Evolutionary conservation across 2,888 invertebrate species (phyloP).

Genomic region (Chorisops tibialis): DNA sequence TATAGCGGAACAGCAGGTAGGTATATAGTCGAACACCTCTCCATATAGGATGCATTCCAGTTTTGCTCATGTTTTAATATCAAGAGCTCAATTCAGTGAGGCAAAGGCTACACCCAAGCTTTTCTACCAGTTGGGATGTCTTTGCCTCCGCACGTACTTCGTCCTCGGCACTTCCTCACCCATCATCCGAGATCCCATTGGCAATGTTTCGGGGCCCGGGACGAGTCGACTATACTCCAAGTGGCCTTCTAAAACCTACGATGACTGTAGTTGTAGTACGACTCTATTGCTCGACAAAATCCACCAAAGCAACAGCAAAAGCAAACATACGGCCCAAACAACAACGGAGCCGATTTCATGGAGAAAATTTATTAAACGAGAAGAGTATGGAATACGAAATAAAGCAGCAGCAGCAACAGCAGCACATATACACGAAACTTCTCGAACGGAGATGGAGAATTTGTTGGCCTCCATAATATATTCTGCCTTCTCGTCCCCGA

Average conservation of each 20-base stretch:
- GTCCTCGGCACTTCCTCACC: background rate
- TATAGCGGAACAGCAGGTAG: too few relatives aligned
- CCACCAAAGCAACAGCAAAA: background rate
- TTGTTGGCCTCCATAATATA: background rate
- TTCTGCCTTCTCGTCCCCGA: too few relatives aligned
- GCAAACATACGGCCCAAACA: background rate
- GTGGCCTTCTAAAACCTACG: too few relatives aligned
- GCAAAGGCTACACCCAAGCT: slow-evolving; percentile 22
- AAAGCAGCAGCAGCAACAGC: background rate
- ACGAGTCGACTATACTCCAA: too few relatives aligned
- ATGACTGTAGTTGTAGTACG: slow-evolving; percentile 2
- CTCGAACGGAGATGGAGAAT: background rate
- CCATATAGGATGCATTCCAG: background rate
- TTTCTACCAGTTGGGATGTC: background rate
- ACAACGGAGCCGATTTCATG: slow-evolving; percentile 12
- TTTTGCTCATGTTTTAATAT: slow-evolving; percentile 28
- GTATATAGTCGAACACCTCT: too few relatives aligned
- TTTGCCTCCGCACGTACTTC: background rate
- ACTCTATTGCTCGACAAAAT: slow-evolving; percentile 7
- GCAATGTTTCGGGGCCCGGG: too few relatives aligned
- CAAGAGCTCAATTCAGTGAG: slow-evolving; percentile 26
- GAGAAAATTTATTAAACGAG: slow-evolving; percentile 20
- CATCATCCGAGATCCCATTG: too few relatives aligned
- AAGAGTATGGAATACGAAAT: slow-evolving; percentile 17
- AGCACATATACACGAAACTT: background rate